These are phyloP conservation scores for Drosophila nigritarsus DNA, from an alignment of 2,888 invertebrate genomes.

Conservation along the genomic window DNA sequence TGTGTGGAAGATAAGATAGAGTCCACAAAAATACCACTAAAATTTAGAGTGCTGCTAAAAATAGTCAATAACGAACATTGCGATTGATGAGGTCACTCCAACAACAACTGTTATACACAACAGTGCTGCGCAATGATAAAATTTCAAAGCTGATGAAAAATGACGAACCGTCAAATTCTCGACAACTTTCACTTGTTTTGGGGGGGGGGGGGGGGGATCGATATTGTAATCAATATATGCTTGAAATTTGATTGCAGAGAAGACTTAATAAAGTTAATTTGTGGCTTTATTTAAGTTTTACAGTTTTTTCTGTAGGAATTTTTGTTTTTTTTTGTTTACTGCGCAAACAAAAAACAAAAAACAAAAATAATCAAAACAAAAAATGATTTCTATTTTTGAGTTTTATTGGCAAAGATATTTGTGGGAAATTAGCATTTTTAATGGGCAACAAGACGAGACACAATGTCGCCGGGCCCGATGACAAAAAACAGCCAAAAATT, in stretches of 20 bases:
- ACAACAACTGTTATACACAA: slow-evolving; percentile 9
- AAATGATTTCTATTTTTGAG: slow-evolving; percentile 7
- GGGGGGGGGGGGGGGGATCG: no score
- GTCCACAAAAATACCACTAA: slow-evolving; percentile 18
- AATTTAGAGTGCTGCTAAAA: slow-evolving; percentile 28
- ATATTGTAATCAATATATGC: background rate
- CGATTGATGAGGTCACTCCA: slow-evolving; percentile 21
- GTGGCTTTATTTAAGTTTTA: slow-evolving; percentile 17
- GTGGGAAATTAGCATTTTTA: slow-evolving; percentile 70
- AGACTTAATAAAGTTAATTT: slow-evolving; percentile 36
- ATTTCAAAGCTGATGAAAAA: slow-evolving; percentile 1
- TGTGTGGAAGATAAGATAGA: slow-evolving; percentile 42
- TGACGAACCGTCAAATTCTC: slow-evolving; percentile 5
- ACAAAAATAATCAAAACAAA: background rate
- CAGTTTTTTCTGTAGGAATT: background rate
- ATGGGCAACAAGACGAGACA: slow-evolving; percentile 74
- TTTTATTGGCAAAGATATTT: slow-evolving; percentile 43
- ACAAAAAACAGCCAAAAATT: slow-evolving; percentile 20
- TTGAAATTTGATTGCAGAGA: background rate
- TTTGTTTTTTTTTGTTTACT: slow-evolving; percentile 59
- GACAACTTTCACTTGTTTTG: slow-evolving; percentile 45
- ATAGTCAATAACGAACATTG: slow-evolving; percentile 32
- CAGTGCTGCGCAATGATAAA: background rate
- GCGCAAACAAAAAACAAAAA: slow-evolving; percentile 59
- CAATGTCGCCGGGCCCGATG: slow-evolving; percentile 64